phyloP scores from a whole-genome alignment of 2,113 vertebrate genomes.

The Macquaria ambigua region DNA sequence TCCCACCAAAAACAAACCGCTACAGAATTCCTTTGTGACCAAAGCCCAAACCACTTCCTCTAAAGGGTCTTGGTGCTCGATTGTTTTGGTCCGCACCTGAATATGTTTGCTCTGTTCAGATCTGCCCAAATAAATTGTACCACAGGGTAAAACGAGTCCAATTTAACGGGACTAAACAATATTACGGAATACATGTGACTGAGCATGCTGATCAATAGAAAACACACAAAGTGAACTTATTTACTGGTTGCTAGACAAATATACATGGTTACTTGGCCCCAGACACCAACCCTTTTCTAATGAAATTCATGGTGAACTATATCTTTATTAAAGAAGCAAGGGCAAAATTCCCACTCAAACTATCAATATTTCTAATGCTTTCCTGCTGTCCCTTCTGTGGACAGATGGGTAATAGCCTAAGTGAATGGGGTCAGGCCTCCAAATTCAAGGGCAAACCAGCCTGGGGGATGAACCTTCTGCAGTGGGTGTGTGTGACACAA shows the following conservation, averaged over 20 bases:
- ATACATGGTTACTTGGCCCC: neutral
- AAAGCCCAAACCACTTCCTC: neutral
- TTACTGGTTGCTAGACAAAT: neutral
- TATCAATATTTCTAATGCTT: constrained; percentile 62
- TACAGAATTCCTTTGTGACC: neutral
- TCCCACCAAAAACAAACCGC: neutral
- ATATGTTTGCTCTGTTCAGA: neutral
- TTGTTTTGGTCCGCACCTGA: neutral
- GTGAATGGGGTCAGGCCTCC: constrained; percentile 67
- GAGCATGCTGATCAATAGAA: neutral
- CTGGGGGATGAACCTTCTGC: constrained; percentile 51
- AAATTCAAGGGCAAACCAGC: constrained; percentile 74
- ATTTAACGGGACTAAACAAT: neutral
- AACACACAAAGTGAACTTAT: neutral
- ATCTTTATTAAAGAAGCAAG: constrained; percentile 54
- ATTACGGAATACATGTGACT: neutral
- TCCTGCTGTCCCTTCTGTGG: constrained; percentile 50
- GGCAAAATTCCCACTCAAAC: constrained; percentile 60
- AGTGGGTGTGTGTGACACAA: constrained; percentile 43
- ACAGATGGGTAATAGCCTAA: constrained; percentile 72
- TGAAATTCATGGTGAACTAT: constrained; percentile 41
- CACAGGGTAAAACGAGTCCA: neutral
- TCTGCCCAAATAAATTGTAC: neutral
- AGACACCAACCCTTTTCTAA: neutral
- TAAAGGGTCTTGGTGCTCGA: neutral